Conservation (phyloP, 2,888 invertebrate genomes). For the Cremastinae sp. region DNA sequence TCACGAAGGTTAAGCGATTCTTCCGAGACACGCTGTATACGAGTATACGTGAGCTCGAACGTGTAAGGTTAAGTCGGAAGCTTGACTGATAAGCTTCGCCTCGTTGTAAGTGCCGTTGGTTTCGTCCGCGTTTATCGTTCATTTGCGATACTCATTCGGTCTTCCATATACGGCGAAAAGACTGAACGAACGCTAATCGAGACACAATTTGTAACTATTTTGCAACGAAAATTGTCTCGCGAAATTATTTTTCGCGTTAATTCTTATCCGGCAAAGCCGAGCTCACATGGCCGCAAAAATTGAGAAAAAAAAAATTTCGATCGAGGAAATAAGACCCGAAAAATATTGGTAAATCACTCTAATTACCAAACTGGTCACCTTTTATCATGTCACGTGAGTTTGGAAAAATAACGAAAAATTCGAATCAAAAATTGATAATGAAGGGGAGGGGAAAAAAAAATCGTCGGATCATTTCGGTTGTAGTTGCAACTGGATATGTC, state of each 20-base stretch:
- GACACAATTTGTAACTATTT: no score
- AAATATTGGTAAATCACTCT: no score
- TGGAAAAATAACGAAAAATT: not conserved
- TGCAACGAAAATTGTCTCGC: no score
- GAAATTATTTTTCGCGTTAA: no score
- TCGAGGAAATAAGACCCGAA: no score
- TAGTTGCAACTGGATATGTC: conserved; percentile 12
- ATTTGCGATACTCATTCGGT: conserved; percentile 50
- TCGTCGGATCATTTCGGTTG: not conserved
- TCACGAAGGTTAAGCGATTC: conserved; percentile 40
- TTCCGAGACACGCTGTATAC: conserved; percentile 48
- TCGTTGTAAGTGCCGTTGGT: conserved; percentile 39
- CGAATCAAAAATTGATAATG: conserved; percentile 9
- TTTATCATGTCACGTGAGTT: no score
- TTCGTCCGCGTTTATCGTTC: conserved; percentile 47
- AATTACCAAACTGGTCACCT: no score
- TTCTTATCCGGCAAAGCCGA: no score
- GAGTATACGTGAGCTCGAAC: conserved; percentile 4
- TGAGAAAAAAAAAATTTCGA: no score
- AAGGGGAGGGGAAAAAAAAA: conserved; percentile 22
- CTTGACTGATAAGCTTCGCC: conserved; percentile 45
- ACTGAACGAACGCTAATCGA: no score
- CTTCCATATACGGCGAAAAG: conserved; percentile 20
- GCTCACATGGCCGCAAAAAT: no score
- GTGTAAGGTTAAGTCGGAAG: conserved; percentile 52